Conservation (phyloP, 1,140 invertebrate genomes). For the Caerostris extrusa region DNA sequence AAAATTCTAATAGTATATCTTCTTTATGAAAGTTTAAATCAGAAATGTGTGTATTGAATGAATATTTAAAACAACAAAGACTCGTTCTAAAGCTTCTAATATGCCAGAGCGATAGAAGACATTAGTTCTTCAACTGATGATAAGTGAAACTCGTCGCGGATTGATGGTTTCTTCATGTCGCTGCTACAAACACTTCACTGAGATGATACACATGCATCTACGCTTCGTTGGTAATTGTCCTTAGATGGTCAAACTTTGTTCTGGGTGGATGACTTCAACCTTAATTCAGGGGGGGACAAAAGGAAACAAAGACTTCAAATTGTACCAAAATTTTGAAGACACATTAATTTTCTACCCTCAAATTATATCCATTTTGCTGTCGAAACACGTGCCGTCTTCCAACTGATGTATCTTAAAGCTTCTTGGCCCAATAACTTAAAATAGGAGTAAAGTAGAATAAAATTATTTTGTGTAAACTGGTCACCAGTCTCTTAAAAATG, state of each 20-base stretch:
- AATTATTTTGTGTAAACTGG: neutral
- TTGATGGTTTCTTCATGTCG: neutral
- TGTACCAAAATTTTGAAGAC: neutral
- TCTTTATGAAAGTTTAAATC: too few species aligned
- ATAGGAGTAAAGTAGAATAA: neutral
- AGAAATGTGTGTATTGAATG: too few species aligned
- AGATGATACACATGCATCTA: neutral
- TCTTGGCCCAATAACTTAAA: neutral
- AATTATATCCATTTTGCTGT: neutral
- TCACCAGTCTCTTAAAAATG: neutral
- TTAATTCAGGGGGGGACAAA: neutral
- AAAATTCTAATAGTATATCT: too few species aligned
- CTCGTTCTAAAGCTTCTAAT: too few species aligned
- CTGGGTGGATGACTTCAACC: neutral
- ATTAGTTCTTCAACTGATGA: neutral
- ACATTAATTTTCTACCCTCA: neutral
- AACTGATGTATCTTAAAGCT: neutral
- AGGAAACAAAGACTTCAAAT: neutral
- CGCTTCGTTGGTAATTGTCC: neutral
- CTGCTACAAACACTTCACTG: neutral
- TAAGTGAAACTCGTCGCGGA: neutral
- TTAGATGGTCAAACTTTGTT: neutral
- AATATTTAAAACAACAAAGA: too few species aligned
- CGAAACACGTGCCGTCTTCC: neutral
- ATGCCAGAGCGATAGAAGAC: too few species aligned